Evolutionary conservation across 2,888 invertebrate species (phyloP).

Genomic region (Netelia virgata): DNA sequence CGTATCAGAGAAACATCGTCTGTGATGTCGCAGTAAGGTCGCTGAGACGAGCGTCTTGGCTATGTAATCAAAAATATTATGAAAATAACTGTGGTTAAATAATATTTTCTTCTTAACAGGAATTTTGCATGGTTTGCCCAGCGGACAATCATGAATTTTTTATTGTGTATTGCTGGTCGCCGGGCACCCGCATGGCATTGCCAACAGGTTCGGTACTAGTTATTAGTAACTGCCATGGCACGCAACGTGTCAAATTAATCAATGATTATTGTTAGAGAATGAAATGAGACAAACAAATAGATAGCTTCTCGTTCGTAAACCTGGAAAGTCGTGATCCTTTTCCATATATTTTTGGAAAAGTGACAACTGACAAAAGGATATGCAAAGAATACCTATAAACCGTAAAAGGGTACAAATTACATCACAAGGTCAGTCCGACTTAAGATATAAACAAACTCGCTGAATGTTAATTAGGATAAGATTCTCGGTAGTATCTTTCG

Average conservation of each 20-base stretch:
- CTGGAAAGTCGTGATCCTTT: not conserved
- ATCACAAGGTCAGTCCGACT: not conserved
- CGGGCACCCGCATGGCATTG: too few species aligned
- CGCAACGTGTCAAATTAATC: not conserved
- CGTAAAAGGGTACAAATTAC: not conserved
- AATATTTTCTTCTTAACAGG: not conserved
- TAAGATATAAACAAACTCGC: too few species aligned
- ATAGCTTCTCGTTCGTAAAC: not conserved
- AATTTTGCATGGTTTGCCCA: too few species aligned
- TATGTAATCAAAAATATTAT: conserved; percentile 10
- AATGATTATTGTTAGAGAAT: not conserved
- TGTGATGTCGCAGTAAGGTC: conserved; percentile 40
- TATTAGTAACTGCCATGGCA: too few species aligned
- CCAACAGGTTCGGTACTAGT: too few species aligned
- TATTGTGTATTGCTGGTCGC: too few species aligned
- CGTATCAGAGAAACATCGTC: not conserved
- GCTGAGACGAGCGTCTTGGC: not conserved
- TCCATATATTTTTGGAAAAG: not conserved
- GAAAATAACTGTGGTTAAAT: not conserved
- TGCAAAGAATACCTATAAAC: too few species aligned
- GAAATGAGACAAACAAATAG: not conserved
- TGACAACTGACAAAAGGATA: not conserved
- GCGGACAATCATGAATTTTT: too few species aligned
- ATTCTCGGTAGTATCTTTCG: too few species aligned
- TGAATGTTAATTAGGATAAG: too few species aligned